These are phyloP conservation scores for Cryptocephalus primarius DNA, from an alignment of 2,888 invertebrate species.

Conservation along the genomic window DNA sequence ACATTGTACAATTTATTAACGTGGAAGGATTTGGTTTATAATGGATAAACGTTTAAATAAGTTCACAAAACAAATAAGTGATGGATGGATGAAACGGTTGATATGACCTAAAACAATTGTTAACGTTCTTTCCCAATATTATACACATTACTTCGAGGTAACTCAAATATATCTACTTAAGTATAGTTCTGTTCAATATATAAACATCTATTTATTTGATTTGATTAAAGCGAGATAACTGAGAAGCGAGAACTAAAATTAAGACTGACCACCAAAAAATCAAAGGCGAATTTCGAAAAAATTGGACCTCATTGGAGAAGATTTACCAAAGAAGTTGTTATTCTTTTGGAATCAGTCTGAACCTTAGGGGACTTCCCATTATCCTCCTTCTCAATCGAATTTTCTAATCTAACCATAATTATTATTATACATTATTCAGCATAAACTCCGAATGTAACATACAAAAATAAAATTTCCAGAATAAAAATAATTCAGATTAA, in stretches of 20 bases:
- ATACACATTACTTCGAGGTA: slow-evolving; percentile 19
- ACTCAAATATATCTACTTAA: slow-evolving; percentile 29
- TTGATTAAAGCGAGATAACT: slow-evolving; percentile 3
- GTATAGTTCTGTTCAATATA: slow-evolving; percentile 22
- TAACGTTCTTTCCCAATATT: background rate
- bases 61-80: slow-evolving; percentile 5
- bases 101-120: background rate
- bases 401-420: slow-evolving; percentile 7
- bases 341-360: background rate
- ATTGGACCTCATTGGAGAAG: background rate
- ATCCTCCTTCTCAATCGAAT: background rate
- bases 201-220: slow-evolving; percentile 20
- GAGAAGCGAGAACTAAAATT: background rate
- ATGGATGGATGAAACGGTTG: slow-evolving; percentile 12
- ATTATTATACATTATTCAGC: slow-evolving; percentile 2
- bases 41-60: slow-evolving; percentile 13
- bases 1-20: slow-evolving; percentile 5
- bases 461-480: background rate
- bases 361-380: background rate
- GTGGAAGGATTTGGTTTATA: slow-evolving; percentile 13
- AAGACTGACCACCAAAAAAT: no score
- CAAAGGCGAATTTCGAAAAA: background rate
- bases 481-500: slow-evolving; percentile 1
- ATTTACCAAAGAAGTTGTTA: background rate
- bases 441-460: background rate